Percentiles rank a stretch among this genome's conserved stretches.
phyloP scores from a whole-genome alignment of 1,140 invertebrate species.

The Cydia strobilella region DNA sequence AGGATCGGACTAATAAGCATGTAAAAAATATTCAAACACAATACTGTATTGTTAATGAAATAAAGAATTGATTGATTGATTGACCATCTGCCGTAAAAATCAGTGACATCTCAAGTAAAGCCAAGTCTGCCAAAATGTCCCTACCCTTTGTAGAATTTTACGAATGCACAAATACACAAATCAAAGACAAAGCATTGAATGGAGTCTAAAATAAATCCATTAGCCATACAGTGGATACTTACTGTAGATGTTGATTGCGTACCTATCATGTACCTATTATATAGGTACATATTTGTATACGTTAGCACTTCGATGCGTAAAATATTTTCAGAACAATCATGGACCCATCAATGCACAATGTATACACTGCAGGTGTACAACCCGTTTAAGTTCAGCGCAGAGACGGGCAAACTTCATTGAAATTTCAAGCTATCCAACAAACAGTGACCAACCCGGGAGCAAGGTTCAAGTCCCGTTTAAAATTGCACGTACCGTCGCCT shows the following conservation, averaged over 20 bases:
- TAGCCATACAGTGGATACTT: no score
- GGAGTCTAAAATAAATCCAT: no score
- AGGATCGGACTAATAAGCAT: no score
- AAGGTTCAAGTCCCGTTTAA: slow-evolving; percentile 57
- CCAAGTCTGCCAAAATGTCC: background rate
- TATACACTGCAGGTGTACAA: slow-evolving; percentile 26
- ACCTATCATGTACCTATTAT: no score
- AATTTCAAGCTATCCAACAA: slow-evolving; percentile 52
- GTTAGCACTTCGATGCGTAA: background rate
- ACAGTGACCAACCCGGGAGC: slow-evolving; percentile 38
- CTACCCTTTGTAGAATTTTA: slow-evolving; percentile 2
- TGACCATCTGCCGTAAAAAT: slow-evolving; percentile 13
- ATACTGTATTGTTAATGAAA: no score
- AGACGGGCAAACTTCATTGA: slow-evolving; percentile 47
- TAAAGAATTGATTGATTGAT: no score
- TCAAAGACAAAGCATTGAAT: background rate
- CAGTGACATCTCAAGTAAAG: slow-evolving; percentile 1
- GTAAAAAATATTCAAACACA: no score
- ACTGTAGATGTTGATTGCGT: no score
- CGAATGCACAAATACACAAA: slow-evolving; percentile 1
- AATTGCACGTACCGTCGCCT: slow-evolving; percentile 64
- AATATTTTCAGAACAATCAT: slow-evolving; percentile 12
- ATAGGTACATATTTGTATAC: background rate
- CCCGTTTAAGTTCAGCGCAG: slow-evolving; percentile 31
- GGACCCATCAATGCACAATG: slow-evolving; percentile 7